A percentile compares a stretch with the other conserved stretches of the same genome.
Evolutionary conservation across 2,888 invertebrate genomes (phyloP).

Genomic region (Drosophila paracracens): DNA sequence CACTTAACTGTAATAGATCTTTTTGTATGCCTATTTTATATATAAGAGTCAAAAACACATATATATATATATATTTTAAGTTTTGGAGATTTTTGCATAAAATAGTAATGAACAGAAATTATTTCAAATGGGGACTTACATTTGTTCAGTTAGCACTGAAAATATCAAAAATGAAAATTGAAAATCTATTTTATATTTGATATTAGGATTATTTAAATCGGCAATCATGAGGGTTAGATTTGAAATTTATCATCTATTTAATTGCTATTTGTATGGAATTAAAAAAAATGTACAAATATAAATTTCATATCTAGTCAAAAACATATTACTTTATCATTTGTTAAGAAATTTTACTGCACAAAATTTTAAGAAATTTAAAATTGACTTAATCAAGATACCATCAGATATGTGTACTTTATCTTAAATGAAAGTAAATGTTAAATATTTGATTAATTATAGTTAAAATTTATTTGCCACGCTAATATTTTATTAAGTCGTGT

Average conservation of each 20-base stretch:
- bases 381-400: not conserved
- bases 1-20: conserved; percentile 28
- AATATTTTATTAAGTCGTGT: not conserved
- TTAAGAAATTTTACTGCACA: not conserved
- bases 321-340: not conserved
- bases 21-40: not conserved
- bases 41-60: not conserved
- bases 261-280: not conserved
- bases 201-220: not conserved
- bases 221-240: not conserved
- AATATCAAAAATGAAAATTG: not conserved
- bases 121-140: not conserved
- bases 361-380: not conserved
- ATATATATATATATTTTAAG: not conserved
- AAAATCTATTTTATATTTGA: not conserved
- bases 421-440: not conserved
- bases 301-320: not conserved
- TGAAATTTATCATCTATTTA: not conserved
- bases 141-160: not conserved
- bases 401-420: not conserved
- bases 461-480: not conserved
- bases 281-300: not conserved
- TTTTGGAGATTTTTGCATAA: conserved; percentile 6
- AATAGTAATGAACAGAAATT: not conserved
- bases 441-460: not conserved